Evolutionary conservation across 1,140 invertebrate species (phyloP).

Genomic region (Drosophila melanica): DNA sequence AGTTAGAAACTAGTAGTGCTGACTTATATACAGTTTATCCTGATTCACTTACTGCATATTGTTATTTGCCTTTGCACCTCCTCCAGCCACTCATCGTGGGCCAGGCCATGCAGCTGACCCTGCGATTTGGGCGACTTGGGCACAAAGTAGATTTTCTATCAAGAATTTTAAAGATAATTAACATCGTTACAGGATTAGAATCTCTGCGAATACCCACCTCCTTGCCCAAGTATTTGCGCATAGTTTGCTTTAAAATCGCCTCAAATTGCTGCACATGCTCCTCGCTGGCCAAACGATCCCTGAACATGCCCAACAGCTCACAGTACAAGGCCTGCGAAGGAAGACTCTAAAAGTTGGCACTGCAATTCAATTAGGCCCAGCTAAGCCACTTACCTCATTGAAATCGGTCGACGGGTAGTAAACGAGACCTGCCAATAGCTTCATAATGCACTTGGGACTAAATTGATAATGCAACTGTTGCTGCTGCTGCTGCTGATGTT

Average conservation of each 20-base stretch:
- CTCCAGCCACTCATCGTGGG: conserved; percentile 79
- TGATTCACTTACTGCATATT: conserved; percentile 74
- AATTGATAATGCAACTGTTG: conserved; percentile 78
- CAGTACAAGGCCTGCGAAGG: conserved; percentile 87
- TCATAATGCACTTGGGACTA: conserved; percentile 81
- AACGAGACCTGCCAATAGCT: conserved; percentile 65
- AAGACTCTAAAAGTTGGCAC: background rate
- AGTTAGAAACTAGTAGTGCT: no score
- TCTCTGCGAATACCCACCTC: conserved; percentile 54
- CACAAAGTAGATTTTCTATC: conserved; percentile 77
- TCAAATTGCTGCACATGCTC: conserved; percentile 89
- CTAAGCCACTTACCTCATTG: conserved; percentile 64
- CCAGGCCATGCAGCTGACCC: conserved; percentile 52
- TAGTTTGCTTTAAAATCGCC: conserved; percentile 86
- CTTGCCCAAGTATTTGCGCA: conserved; percentile 85
- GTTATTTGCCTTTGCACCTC: conserved; percentile 74
- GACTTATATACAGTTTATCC: no score
- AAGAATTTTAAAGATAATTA: background rate
- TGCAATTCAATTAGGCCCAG: conserved; percentile 14
- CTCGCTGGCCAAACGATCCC: conserved; percentile 89
- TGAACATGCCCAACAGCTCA: conserved; percentile 91
- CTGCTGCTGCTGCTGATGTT: conserved; percentile 42
- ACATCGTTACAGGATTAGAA: background rate
- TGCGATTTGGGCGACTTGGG: conserved; percentile 63
- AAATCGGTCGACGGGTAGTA: conserved; percentile 75